These are phyloP conservation scores for Rhodeus uyekii DNA, from an alignment of 2,797 vertebrate species.

Conservation along the genomic window DNA sequence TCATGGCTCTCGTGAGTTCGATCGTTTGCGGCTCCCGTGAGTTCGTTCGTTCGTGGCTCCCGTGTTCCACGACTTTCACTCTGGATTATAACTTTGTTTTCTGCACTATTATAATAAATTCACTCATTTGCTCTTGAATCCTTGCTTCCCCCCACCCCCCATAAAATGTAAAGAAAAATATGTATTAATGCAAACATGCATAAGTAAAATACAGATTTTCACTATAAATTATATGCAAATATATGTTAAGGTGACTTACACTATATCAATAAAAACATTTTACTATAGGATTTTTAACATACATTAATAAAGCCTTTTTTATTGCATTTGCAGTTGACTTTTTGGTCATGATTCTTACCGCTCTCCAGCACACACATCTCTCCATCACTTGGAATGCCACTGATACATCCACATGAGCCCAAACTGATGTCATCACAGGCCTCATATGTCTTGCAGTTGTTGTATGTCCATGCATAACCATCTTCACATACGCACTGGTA, in stretches of 20 bases:
- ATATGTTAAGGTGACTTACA: background rate
- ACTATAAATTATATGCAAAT: background rate
- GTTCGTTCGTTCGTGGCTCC: too few species aligned
- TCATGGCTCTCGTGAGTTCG: too few species aligned
- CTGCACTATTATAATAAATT: too few species aligned
- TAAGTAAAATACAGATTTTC: background rate
- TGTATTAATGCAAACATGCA: background rate
- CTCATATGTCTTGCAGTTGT: conserved; percentile 62
- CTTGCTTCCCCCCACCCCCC: too few species aligned
- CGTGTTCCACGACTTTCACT: too few species aligned
- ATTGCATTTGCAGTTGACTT: background rate
- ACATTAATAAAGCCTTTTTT: background rate
- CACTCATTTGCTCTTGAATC: too few species aligned
- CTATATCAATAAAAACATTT: background rate
- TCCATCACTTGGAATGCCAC: conserved; percentile 61
- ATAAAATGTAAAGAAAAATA: background rate
- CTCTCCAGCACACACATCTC: conserved; percentile 73
- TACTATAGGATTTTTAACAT: background rate
- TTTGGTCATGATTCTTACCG: conserved; percentile 64
- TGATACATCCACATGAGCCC: conserved; percentile 70
- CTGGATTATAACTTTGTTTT: too few species aligned
- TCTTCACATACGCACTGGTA: conserved; percentile 79
- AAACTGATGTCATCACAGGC: conserved; percentile 53
- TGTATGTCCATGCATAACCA: conserved; percentile 73
- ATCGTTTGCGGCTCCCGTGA: too few species aligned